Percentiles rank a stretch among this genome's conserved stretches.
These are phyloP conservation scores for Silvanus unidentatus DNA, from an alignment of 2,888 invertebrate species.

Conservation along the genomic window DNA sequence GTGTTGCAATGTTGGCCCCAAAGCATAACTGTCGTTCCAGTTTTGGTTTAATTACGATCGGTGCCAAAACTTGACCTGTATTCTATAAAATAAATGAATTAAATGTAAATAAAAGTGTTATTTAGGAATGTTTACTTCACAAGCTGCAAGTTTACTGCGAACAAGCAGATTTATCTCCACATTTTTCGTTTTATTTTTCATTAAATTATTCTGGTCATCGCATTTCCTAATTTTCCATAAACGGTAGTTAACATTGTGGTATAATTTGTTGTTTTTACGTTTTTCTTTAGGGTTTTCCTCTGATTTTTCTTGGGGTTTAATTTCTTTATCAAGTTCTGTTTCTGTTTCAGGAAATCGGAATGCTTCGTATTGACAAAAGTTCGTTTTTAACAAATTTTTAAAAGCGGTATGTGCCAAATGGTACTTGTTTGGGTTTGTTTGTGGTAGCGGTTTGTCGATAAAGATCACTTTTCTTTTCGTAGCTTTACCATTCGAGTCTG, in stretches of 20 bases:
- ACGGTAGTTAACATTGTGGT: slow-evolving; percentile 36
- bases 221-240: slow-evolving; percentile 36
- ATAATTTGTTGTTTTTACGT: slow-evolving; percentile 15
- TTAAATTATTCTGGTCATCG: slow-evolving; percentile 24
- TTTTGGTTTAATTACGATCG: slow-evolving; percentile 34
- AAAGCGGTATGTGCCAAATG: slow-evolving; percentile 29
- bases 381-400: slow-evolving; percentile 31
- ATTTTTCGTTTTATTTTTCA: slow-evolving; percentile 30
- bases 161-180: slow-evolving; percentile 35
- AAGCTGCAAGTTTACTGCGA: slow-evolving; percentile 36
- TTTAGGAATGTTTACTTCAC: slow-evolving; percentile 26
- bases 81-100: neutral
- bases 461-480: slow-evolving; percentile 30
- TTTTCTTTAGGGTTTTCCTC: slow-evolving; percentile 6
- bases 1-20: slow-evolving; percentile 33
- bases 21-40: slow-evolving; percentile 36
- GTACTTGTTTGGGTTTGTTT: slow-evolving; percentile 20
- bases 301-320: too few species aligned
- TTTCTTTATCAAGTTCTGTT: slow-evolving; percentile 7
- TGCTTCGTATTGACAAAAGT: slow-evolving; percentile 34
- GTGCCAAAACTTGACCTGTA: slow-evolving; percentile 21
- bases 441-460: slow-evolving; percentile 36
- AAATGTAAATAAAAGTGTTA: neutral
- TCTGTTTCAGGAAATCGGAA: slow-evolving; percentile 20
- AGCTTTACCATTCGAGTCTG: slow-evolving; percentile 13